Evolutionary conservation across 2,888 invertebrate species (phyloP).

Genomic region (Suillia variegata): DNA sequence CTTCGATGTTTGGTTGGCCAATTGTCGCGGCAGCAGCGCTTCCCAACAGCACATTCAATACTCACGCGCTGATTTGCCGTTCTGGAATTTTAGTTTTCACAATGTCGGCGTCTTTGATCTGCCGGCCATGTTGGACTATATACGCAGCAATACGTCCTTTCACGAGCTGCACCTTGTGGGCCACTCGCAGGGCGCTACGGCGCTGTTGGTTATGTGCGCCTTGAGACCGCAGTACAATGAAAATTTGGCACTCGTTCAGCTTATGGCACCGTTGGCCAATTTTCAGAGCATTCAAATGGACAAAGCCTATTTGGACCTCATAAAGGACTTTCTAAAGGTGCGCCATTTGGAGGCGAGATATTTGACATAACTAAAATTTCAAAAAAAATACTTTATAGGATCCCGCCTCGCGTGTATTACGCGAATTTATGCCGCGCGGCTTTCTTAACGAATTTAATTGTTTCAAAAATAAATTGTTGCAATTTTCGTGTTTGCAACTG

Average conservation of each 20-base stretch:
- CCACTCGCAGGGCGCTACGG: constrained; percentile 64
- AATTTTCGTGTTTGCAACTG: background rate
- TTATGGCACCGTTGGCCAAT: constrained; percentile 70
- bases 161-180: constrained; percentile 67
- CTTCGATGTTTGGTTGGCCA: constrained; percentile 60
- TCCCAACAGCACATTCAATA: constrained; percentile 54
- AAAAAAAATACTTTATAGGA: too few species aligned
- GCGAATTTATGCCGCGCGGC: background rate
- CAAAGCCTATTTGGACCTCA: background rate
- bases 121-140: constrained; percentile 81
- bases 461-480: constrained; percentile 10
- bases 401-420: background rate
- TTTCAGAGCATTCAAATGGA: constrained; percentile 27
- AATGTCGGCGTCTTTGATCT: constrained; percentile 83
- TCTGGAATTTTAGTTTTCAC: constrained; percentile 80
- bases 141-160: constrained; percentile 62
- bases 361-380: too few species aligned
- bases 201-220: constrained; percentile 64
- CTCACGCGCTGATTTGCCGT: constrained; percentile 60
- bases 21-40: constrained; percentile 59
- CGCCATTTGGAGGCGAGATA: too few species aligned
- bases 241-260: constrained; percentile 68
- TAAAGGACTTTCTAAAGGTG: constrained; percentile 16
- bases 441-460: background rate
- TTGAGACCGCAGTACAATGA: constrained; percentile 67